Evolutionary conservation across 2,888 invertebrate species (phyloP), one percentile per base, ranked within the genome.

Genomic region (Torymus tubicola): DNA sequence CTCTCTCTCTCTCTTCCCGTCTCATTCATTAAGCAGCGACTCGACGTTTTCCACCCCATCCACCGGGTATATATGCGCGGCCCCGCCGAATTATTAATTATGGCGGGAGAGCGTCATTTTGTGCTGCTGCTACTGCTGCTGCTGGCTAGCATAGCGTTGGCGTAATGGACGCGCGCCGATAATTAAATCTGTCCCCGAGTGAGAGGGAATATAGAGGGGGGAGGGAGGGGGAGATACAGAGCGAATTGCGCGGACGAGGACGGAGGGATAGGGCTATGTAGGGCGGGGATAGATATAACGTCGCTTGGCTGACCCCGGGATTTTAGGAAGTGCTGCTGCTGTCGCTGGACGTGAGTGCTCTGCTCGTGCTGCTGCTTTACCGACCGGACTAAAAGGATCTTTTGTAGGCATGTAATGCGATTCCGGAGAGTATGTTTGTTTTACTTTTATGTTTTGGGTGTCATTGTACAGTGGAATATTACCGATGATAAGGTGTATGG

Each of bases 51-150:
- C 63, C 14, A 53, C 68, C 58, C 52, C 68, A 21, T 42, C 31
- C 64, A 63, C n/a, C 58, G 68, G 68, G 57, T 78, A 31, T 31
- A 3, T 31, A 31, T 31, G 8, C 31, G 31, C 31, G 31, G 31
- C 31, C 2, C 82, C 76, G 78, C 81, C 84, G 81, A 83, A 83
- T 83, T 83, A 84, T 83, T 80, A 81, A 81, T 81, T 81, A 73
- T 74, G 60, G 63, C 80, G 57, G 21, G 64, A 18, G 58, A 60
- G 63, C 69, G 79, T 74, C 69, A 80, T 74, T 80, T 63, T 63
- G 68, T 8, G 31, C 31, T 31, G 55, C 52, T 16, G 10, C 64
- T 50, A n/a, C n/a, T n/a, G 12, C 14, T 13, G n/a, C 70, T 14
- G 24, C 70, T 10, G 57, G 60, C 31, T 31, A 31, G 31, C 31